A percentile compares a stretch with the other conserved stretches of the same genome.
Evolutionary conservation across 2,113 vertebrate genomes (phyloP).

Genomic region (Psephotus haematonotus): DNA sequence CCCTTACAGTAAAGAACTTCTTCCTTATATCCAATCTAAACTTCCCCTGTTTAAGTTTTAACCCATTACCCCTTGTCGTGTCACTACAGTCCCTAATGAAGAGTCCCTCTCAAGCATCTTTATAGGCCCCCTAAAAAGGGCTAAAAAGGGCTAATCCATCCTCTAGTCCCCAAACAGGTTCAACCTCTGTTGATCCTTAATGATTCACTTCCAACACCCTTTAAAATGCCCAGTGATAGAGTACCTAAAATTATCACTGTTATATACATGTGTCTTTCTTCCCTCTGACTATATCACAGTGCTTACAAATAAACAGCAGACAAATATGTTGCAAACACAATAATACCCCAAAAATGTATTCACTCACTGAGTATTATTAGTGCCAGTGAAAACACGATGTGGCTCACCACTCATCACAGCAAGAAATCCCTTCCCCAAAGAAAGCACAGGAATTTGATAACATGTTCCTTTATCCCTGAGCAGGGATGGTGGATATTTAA

Average conservation of each 20-base stretch:
- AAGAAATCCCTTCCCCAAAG: background rate
- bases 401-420: background rate
- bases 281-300: background rate
- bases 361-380: background rate
- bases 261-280: background rate
- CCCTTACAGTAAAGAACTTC: no score
- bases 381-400: background rate
- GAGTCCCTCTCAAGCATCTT: no score
- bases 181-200: background rate
- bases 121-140: no score
- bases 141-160: background rate
- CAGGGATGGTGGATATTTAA: background rate
- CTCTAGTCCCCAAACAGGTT: background rate
- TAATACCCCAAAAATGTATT: background rate
- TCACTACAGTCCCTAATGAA: no score
- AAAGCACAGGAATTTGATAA: background rate
- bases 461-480: background rate
- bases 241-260: background rate
- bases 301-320: background rate
- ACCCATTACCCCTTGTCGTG: no score
- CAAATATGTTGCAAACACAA: background rate
- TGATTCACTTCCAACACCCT: background rate
- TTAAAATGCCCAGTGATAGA: background rate
- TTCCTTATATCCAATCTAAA: no score
- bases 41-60: no score